Base-by-base conservation (phyloP, 2,888 invertebrate genomes). In the Latrodectus elegans region DNA sequence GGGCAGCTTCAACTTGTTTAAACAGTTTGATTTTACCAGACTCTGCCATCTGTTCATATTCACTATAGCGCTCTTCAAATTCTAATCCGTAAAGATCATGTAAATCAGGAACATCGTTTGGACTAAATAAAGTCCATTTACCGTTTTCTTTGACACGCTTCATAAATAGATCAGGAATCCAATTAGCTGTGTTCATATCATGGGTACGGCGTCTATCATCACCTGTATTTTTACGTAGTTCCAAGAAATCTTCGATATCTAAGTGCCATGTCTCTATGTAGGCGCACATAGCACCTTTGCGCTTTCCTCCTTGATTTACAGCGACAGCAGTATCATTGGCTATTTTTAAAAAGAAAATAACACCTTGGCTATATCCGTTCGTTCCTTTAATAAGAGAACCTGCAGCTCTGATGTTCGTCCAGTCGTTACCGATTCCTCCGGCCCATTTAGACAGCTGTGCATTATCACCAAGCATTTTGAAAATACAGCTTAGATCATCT, bases 241-340 rank as follows among this genome's bases (percentile, higher is more conserved):
- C 60, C 60, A 60, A n/a, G n/a, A 60, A 60, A n/a, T 60, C 60
- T 15, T 15, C 12, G n/a, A 60, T 60, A n/a, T 60, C 60, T 60
- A 15, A 15, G n/a, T 60, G 60, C 60, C 60, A 60, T n/a, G 60
- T 12, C n/a, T 60, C 60, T n/a, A 60, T 15, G n/a, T 60, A 60
- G n/a, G n/a, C n/a, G 6, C 14, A 60, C 12, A 60, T 60, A 15
- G 60, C 60, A n/a, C 60, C 60, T n/a, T 12, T 12, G 12, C 60
- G 12, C n/a, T 60, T 60, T 60, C 60, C 60, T 60, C 60, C 60
- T n/a, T 60, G 60, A n/a, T 60, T 60, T 60, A 60, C n/a, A n/a
- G 12, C 12, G 14, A 15, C n/a, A 12, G 14, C n/a, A 15, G 60
- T 60, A 15, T 12, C 60, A 60, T 60, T 60, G 60, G n/a, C n/a